Conservation (phyloP, 92 coral and sea anemone species). For the Metridium senile region DNA sequence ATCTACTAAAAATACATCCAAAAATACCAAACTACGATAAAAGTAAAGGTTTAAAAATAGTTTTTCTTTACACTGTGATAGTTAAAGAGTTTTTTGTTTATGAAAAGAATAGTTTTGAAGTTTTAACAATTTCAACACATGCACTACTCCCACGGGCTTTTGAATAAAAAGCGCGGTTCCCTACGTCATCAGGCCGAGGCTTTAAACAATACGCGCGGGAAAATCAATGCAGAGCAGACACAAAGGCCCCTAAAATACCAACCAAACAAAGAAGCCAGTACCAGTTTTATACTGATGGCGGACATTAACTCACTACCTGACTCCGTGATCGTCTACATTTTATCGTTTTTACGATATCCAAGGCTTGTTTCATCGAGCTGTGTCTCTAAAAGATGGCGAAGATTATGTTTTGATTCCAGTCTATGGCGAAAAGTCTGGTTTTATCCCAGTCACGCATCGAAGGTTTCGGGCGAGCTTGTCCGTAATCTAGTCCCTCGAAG, state of each 20-base stretch:
- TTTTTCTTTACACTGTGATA: background rate
- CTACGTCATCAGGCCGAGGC: constrained; percentile 47
- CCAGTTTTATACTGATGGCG: constrained; percentile 62
- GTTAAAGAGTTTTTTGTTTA: background rate
- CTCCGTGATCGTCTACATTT: constrained; percentile 75
- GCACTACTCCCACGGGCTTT: constrained; percentile 12
- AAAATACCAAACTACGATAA: background rate
- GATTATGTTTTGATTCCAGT: constrained; percentile 85
- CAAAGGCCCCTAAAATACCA: constrained; percentile 39
- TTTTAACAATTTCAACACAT: background rate
- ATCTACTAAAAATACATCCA: background rate
- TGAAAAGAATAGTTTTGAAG: background rate
- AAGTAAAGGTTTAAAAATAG: background rate
- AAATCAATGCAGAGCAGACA: constrained; percentile 72
- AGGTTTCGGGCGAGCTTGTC: constrained; percentile 65
- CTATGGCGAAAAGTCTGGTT: constrained; percentile 83
- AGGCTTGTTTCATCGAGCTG: constrained; percentile 64
- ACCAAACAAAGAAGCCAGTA: constrained; percentile 45
- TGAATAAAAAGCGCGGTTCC: constrained; percentile 10
- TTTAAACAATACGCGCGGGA: constrained; percentile 93
- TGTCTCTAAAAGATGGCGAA: constrained; percentile 85
- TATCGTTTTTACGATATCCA: constrained; percentile 81
- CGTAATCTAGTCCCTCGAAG: constrained; percentile 71
- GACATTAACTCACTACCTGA: constrained; percentile 74
- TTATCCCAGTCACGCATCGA: constrained; percentile 61